Conservation (phyloP, 2,113 vertebrate species). For the Rhipidura dahli region DNA sequence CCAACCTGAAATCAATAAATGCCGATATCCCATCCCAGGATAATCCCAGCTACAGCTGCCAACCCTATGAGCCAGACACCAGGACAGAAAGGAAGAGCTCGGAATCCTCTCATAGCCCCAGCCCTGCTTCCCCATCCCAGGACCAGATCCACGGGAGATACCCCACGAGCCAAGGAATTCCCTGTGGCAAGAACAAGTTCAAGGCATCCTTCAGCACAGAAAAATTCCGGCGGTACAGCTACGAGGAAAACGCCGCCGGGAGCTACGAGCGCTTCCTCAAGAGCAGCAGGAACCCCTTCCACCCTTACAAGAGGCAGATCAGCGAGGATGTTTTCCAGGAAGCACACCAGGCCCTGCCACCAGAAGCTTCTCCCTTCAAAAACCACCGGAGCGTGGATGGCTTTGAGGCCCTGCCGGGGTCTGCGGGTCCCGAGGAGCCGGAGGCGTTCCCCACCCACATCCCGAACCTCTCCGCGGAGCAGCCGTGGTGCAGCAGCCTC, state of each 20-base stretch:
- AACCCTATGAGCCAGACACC: constrained; percentile 58
- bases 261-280: constrained; percentile 68
- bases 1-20: not conserved
- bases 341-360: constrained; percentile 46
- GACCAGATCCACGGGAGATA: constrained; percentile 65
- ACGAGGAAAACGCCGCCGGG: constrained; percentile 67
- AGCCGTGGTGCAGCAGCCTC: constrained; percentile 71
- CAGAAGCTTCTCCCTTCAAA: constrained; percentile 72
- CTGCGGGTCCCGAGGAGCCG: constrained; percentile 17
- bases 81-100: constrained; percentile 66
- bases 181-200: constrained; percentile 49
- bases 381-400: constrained; percentile 59
- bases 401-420: constrained; percentile 61
- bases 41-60: constrained; percentile 66
- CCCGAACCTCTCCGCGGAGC: constrained; percentile 59
- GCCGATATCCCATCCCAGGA: constrained; percentile 50
- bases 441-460: constrained; percentile 60
- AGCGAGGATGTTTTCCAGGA: constrained; percentile 76
- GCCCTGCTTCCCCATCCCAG: constrained; percentile 66
- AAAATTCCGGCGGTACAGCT: constrained; percentile 74
- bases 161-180: not conserved
- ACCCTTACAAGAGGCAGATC: constrained; percentile 85
- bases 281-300: constrained; percentile 73
- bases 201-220: constrained; percentile 60
- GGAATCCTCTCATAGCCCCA: constrained; percentile 75